These are phyloP conservation scores for Tipula unca DNA, from an alignment of 2,888 invertebrate genomes.

Conservation along the genomic window DNA sequence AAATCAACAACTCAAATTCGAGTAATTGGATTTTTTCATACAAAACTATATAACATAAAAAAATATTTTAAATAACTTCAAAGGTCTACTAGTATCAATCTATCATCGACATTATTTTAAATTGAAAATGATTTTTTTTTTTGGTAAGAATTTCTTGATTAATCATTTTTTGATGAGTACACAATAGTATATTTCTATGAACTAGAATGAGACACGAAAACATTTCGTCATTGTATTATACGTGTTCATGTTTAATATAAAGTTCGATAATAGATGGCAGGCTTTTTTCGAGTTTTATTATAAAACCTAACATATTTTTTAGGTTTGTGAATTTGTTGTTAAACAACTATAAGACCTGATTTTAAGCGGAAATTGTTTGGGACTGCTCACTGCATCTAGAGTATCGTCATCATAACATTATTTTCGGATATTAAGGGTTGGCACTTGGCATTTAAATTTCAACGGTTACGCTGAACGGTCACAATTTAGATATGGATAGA, in stretches of 20 bases:
- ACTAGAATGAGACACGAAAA: neutral
- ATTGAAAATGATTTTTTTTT: neutral
- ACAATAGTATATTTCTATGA: neutral
- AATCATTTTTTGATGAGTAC: neutral
- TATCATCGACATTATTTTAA: neutral
- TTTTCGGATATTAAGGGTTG: too few species aligned
- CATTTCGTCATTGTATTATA: conserved; percentile 2
- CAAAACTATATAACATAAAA: neutral
- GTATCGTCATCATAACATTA: too few species aligned
- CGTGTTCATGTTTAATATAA: neutral
- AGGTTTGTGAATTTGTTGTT: neutral
- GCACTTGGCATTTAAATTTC: too few species aligned
- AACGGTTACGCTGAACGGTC: too few species aligned
- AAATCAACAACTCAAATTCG: neutral
- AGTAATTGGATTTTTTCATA: neutral
- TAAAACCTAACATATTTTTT: neutral
- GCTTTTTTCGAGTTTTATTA: neutral
- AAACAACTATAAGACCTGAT: neutral
- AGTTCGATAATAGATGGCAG: neutral
- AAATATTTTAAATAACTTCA: neutral
- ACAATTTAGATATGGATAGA: too few species aligned
- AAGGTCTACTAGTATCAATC: too few species aligned
- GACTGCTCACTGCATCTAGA: too few species aligned
- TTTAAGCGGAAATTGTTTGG: neutral
- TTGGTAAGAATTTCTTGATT: neutral